These are phyloP conservation scores for Sarcophaga caerulescens DNA, from an alignment of 2,888 invertebrate species.

Conservation along the genomic window DNA sequence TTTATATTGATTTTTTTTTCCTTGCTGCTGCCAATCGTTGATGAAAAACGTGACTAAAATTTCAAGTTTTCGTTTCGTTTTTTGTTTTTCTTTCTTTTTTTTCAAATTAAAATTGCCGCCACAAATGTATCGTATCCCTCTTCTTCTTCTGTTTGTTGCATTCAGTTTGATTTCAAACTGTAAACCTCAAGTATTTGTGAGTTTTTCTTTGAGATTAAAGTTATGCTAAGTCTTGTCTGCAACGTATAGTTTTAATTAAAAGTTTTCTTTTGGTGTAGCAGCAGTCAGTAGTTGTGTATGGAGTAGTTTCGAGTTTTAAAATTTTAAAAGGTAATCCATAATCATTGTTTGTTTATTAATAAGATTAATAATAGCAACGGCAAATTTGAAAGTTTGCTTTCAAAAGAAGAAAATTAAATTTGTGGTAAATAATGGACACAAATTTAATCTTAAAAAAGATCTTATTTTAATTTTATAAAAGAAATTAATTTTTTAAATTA, in stretches of 20 bases:
- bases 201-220: slow-evolving; percentile 46
- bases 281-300: background rate
- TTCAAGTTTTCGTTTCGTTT: slow-evolving; percentile 18
- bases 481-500: too few relatives aligned
- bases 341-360: too few relatives aligned
- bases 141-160: background rate
- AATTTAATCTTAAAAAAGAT: too few relatives aligned
- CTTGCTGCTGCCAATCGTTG: slow-evolving; percentile 45
- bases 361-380: too few relatives aligned
- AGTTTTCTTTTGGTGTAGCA: slow-evolving; percentile 17
- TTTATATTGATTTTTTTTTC: slow-evolving; percentile 57
- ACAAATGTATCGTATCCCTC: slow-evolving; percentile 4
- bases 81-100: background rate
- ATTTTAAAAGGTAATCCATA: too few relatives aligned
- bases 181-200: background rate
- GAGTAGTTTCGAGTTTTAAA: background rate
- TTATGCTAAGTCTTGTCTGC: slow-evolving; percentile 36
- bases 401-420: too few relatives aligned
- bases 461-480: too few relatives aligned
- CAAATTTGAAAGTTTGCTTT: too few relatives aligned
- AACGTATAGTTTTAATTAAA: slow-evolving; percentile 60
- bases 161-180: slow-evolving; percentile 3
- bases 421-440: too few relatives aligned
- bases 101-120: slow-evolving; percentile 46
- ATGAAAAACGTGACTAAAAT: slow-evolving; percentile 66